Evolutionary conservation across 2,888 invertebrate species (phyloP).

Genomic region (Chrysomela aeneicollis): DNA sequence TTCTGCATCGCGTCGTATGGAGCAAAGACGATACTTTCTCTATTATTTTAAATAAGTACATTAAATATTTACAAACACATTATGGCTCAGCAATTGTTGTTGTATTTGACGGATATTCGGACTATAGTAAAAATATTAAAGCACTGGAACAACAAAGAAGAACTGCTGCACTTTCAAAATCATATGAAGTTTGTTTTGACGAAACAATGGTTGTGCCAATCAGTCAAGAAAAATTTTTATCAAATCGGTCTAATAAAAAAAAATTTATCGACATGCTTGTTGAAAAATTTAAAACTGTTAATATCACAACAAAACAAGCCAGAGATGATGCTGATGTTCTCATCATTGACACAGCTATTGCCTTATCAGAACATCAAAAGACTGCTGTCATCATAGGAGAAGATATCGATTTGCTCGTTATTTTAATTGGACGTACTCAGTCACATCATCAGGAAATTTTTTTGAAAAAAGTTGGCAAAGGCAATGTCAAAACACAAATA

Average conservation of each 20-base stretch:
- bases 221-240: no score
- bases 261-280: no score
- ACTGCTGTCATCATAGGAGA: conserved; percentile 53
- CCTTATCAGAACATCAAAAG: conserved; percentile 38
- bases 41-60: conserved; percentile 36
- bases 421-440: conserved; percentile 54
- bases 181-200: conserved; percentile 54
- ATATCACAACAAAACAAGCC: conserved; percentile 44
- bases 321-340: no score
- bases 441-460: conserved; percentile 48
- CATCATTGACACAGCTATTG: conserved; percentile 48
- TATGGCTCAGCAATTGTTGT: conserved; percentile 31
- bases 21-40: conserved; percentile 33
- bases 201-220: conserved; percentile 50
- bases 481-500: conserved; percentile 52
- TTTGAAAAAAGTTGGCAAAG: conserved; percentile 55
- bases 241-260: no score
- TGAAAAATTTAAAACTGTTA: conserved; percentile 47
- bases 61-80: conserved; percentile 34
- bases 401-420: conserved; percentile 55
- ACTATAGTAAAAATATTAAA: conserved; percentile 27
- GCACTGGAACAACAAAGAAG: conserved; percentile 51
- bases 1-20: conserved; percentile 43
- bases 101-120: conserved; percentile 43
- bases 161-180: conserved; percentile 54